Percentiles rank a stretch among this genome's conserved stretches.
Conservation (phyloP, 1,140 invertebrate genomes). For the Micrasema minimum region DNA sequence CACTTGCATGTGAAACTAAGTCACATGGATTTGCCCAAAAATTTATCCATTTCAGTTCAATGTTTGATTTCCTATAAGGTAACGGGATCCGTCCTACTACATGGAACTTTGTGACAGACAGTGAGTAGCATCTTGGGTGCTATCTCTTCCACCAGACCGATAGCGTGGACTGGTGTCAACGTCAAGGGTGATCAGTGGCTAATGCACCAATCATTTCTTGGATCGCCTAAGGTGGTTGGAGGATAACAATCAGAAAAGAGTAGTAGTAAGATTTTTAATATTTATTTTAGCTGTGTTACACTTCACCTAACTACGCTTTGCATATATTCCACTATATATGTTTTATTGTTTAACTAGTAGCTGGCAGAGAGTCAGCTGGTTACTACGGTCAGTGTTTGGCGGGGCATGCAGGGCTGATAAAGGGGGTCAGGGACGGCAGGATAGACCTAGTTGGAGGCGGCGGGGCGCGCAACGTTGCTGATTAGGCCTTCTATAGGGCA, state of each 20-base stretch:
- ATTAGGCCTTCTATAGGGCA: slow-evolving; percentile 41
- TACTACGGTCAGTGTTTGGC: slow-evolving; percentile 93
- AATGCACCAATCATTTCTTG: slow-evolving; percentile 74
- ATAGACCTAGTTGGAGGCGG: slow-evolving; percentile 33
- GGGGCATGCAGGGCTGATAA: slow-evolving; percentile 63
- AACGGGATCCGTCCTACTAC: slow-evolving; percentile 90
- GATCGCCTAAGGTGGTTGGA: slow-evolving; percentile 77
- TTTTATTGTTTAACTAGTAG: slow-evolving; percentile 55
- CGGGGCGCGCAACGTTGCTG: slow-evolving; percentile 36
- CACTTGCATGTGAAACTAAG: background rate
- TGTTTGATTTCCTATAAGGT: slow-evolving; percentile 71
- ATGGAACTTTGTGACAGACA: slow-evolving; percentile 82
- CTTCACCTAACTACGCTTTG: background rate
- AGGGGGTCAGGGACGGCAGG: slow-evolving; percentile 48
- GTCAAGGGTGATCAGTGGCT: slow-evolving; percentile 90
- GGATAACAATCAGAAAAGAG: slow-evolving; percentile 81
- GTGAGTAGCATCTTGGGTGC: slow-evolving; percentile 84
- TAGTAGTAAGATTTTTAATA: slow-evolving; percentile 68
- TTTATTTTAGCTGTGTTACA: background rate
- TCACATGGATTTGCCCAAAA: background rate
- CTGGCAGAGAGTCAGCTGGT: slow-evolving; percentile 80
- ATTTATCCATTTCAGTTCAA: slow-evolving; percentile 22
- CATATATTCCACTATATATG: background rate
- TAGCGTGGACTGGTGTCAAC: slow-evolving; percentile 87
- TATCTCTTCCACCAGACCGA: slow-evolving; percentile 89